These are phyloP conservation scores for Thunnus albacares DNA, from an alignment of 2,797 vertebrate genomes.

Conservation along the genomic window DNA sequence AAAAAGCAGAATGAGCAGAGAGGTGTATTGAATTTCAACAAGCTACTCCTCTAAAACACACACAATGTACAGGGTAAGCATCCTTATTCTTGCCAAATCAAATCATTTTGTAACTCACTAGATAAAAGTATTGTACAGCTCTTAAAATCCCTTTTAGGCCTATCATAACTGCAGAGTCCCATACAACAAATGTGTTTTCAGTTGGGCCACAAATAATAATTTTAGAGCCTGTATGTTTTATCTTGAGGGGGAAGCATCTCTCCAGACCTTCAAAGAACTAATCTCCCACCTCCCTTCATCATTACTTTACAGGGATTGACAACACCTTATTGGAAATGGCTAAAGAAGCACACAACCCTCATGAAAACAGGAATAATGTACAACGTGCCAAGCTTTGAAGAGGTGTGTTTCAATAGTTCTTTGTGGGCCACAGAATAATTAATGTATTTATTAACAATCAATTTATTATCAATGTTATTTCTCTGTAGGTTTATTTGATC, in stretches of 20 bases:
- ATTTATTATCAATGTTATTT: neutral
- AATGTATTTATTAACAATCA: neutral
- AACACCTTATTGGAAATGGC: constrained; percentile 56
- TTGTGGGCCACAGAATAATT: neutral
- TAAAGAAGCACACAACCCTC: constrained; percentile 45
- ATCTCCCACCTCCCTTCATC: constrained; percentile 66
- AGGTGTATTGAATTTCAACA: constrained; percentile 60
- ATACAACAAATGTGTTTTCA: constrained; percentile 20
- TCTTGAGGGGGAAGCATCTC: constrained; percentile 64
- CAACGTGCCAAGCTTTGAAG: constrained; percentile 31
- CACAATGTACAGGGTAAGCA: constrained; percentile 39
- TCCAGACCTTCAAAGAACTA: constrained; percentile 68
- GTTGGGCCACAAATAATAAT: constrained; percentile 43
- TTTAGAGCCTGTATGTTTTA: constrained; percentile 67
- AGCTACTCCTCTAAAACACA: constrained; percentile 29
- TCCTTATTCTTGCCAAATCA: constrained; percentile 33
- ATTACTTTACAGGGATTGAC: constrained; percentile 59
- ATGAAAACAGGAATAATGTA: constrained; percentile 50
- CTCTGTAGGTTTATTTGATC: neutral
- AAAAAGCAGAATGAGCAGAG: constrained; percentile 36
- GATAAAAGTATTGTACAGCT: constrained; percentile 43
- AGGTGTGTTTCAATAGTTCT: constrained; percentile 10
- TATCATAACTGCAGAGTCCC: constrained; percentile 25
- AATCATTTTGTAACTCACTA: constrained; percentile 24
- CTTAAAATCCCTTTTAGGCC: constrained; percentile 44